A percentile compares a stretch with the other conserved stretches of the same genome.
Evolutionary conservation across 2,888 invertebrate species (phyloP).

Genomic region (Melinaea marsaeus): DNA sequence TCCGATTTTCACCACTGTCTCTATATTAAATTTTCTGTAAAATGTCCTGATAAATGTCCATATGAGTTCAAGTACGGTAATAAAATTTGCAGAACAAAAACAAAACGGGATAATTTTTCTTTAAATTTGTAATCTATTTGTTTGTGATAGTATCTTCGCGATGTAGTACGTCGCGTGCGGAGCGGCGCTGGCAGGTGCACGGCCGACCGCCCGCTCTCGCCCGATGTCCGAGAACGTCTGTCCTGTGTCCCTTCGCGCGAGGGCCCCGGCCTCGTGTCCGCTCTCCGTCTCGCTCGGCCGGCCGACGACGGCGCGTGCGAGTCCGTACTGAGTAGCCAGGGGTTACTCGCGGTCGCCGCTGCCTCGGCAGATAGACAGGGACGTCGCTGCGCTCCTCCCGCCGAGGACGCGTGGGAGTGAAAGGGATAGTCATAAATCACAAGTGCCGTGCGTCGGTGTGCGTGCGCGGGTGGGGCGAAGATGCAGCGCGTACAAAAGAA

Average conservation of each 20-base stretch:
- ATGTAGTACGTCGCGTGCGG: slow-evolving; percentile 65
- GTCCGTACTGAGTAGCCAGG: slow-evolving; percentile 75
- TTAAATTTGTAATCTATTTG: slow-evolving; percentile 48
- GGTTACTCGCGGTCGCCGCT: slow-evolving; percentile 77
- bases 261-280: slow-evolving; percentile 75
- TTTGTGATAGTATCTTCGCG: slow-evolving; percentile 65
- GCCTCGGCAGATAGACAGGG: slow-evolving; percentile 70
- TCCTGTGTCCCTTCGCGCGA: slow-evolving; percentile 77
- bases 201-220: slow-evolving; percentile 77
- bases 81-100: slow-evolving; percentile 35
- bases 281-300: slow-evolving; percentile 71
- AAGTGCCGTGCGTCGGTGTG: slow-evolving; percentile 74
- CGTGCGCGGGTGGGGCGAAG: slow-evolving; percentile 78
- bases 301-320: slow-evolving; percentile 76
- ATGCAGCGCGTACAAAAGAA: slow-evolving; percentile 77
- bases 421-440: slow-evolving; percentile 61
- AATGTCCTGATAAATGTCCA: slow-evolving; percentile 31
- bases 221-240: slow-evolving; percentile 79
- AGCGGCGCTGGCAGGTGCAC: slow-evolving; percentile 69
- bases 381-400: slow-evolving; percentile 49
- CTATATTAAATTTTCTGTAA: slow-evolving; percentile 25
- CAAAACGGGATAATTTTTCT: slow-evolving; percentile 29
- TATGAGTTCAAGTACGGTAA: slow-evolving; percentile 39
- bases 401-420: slow-evolving; percentile 47
- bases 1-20: slow-evolving; percentile 46